These are phyloP conservation scores for Scaptomyza caliginosa DNA, from an alignment of 2,888 invertebrate species.

Conservation along the genomic window DNA sequence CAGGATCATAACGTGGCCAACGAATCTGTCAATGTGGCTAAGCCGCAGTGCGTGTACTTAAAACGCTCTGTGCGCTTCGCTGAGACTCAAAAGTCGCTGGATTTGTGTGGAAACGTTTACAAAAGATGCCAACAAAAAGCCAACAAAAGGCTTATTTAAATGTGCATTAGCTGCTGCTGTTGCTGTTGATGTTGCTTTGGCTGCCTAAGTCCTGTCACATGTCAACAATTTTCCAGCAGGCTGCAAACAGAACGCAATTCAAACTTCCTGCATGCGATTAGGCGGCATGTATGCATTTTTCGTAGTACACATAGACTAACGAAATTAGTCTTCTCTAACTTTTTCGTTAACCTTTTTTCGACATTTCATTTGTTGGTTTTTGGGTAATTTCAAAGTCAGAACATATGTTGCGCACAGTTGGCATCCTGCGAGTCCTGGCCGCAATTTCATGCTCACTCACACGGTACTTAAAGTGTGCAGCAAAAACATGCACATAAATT, in stretches of 20 bases:
- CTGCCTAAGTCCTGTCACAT: conserved; percentile 74
- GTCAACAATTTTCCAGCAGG: conserved; percentile 60
- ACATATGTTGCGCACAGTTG: conserved; percentile 63
- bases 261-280: conserved; percentile 57
- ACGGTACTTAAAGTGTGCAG: conserved; percentile 51
- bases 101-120: conserved; percentile 56
- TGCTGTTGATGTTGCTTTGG: not conserved
- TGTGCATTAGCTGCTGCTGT: conserved; percentile 42
- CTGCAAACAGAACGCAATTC: conserved; percentile 27
- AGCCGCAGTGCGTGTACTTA: conserved; percentile 56
- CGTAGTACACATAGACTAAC: conserved; percentile 33
- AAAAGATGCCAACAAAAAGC: conserved; percentile 35
- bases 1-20: conserved; percentile 39
- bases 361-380: not conserved
- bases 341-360: conserved; percentile 1
- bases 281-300: conserved; percentile 22
- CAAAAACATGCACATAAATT: conserved; percentile 57
- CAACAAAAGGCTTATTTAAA: conserved; percentile 76
- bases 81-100: conserved; percentile 62
- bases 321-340: conserved; percentile 40
- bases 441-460: conserved; percentile 72
- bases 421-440: conserved; percentile 39
- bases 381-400: conserved; percentile 44
- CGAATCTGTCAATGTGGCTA: conserved; percentile 36
- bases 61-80: not conserved